Base-by-base conservation (phyloP, 2,888 invertebrate genomes). In the Thyatira batis region DNA sequence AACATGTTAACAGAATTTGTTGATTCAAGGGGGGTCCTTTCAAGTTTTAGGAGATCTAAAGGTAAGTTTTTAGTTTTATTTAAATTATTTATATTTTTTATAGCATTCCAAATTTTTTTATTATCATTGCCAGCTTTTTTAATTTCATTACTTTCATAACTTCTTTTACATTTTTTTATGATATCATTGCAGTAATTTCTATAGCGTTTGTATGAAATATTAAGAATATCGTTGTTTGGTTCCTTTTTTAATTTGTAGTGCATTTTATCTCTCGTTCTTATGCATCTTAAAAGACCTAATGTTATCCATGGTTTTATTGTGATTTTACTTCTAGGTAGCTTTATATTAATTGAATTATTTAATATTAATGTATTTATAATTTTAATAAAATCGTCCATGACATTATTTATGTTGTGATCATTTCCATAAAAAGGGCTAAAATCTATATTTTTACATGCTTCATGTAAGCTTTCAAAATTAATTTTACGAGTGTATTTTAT, bases 241-340 rank as follows among this genome's bases (percentile, higher is more conserved):
- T 53, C 25, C 17, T 21, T 50, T 55, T 53, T 61, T 9, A 20
- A 17, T 28, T 45, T 51, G 13, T 28, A n/a, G 25, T 58, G 53
- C 46, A 56, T 45, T 6, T 30, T 30, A 11, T 30, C 30, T 30
- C 11, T 30, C 11, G 11, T 30, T n/a, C 30, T 30, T 30, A 30
- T 53, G 21, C 54, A 54, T n/a, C 45, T 46, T 9, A 58, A 20
- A 1, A 60, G 25, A 25, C 55, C 60, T 20, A 45, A 21, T 0
- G 55, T 60, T 6, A 61, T 55, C 56, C 61, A 58, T 0, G 56
- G 58, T 23, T 58, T 61, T 11, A 53, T 52, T 2, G 53, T 57
- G 2, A 53, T 33, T 21, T 55, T 48, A 23, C 33, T 53, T 28
- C 53, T 46, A 4, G 58, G 55, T 20, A 49, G 9, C 10, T 27